Percentiles rank a stretch among this genome's conserved stretches.
Conservation (phyloP, 2,888 invertebrate species). For the Fabriciana adippe region DNA sequence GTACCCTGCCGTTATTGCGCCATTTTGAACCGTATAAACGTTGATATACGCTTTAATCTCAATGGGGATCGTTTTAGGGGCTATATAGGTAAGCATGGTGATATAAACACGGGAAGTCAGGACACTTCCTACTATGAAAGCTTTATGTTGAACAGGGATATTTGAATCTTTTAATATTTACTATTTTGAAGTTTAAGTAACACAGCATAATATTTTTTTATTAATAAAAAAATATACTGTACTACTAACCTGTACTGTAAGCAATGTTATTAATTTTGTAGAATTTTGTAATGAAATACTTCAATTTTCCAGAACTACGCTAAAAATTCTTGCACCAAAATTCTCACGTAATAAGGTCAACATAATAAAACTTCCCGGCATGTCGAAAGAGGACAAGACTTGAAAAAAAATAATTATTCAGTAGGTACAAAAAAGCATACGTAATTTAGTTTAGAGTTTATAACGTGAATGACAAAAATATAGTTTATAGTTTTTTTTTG, state of each 20-base stretch:
- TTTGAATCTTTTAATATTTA: no score
- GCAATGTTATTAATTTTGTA: no score
- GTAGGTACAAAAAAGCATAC: no score
- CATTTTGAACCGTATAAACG: not conserved
- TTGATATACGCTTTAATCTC: not conserved
- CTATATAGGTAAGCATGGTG: not conserved
- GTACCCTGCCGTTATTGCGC: not conserved
- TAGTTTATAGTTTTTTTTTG: no score
- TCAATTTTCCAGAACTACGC: not conserved
- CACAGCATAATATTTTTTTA: no score
- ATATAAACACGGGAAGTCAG: constrained; percentile 9
- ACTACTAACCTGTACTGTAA: no score
- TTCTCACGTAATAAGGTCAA: not conserved
- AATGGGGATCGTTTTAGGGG: not conserved
- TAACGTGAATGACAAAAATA: no score
- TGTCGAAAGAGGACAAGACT: not conserved
- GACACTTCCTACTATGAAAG: constrained; percentile 1
- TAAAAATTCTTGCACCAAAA: not conserved
- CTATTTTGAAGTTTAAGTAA: no score
- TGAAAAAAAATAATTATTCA: no score
- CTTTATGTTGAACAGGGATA: constrained; percentile 4
- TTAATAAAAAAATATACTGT: no score
- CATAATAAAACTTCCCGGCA: not conserved
- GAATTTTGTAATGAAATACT: not conserved
- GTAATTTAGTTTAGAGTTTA: no score